These are phyloP conservation scores for Microhierax caerulescens DNA, from an alignment of 2,797 vertebrate species.

Conservation along the genomic window DNA sequence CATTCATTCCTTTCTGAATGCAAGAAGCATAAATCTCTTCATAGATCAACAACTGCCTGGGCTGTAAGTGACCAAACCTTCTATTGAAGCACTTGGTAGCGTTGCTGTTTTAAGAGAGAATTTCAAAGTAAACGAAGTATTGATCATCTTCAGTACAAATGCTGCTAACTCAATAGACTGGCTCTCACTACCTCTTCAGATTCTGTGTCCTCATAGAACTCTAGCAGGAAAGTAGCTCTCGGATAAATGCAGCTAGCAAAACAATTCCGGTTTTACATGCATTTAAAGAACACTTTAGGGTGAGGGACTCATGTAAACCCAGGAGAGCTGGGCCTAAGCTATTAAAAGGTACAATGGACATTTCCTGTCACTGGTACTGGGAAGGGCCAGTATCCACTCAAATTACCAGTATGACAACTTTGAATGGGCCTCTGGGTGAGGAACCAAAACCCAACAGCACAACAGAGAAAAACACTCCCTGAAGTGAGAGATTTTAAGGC, in stretches of 20 bases:
- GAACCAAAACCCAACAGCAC: not conserved
- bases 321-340: not conserved
- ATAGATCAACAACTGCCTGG: not conserved
- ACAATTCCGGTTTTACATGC: not conserved
- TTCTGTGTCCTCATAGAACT: not conserved
- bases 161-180: not conserved
- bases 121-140: not conserved
- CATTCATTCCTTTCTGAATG: not conserved
- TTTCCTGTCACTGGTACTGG: not conserved
- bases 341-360: not conserved
- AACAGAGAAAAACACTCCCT: not conserved
- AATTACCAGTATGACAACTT: not conserved
- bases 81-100: not conserved
- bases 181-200: not conserved
- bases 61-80: not conserved
- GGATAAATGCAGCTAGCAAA: not conserved
- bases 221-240: not conserved
- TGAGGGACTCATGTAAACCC: not conserved
- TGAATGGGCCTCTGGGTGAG: not conserved
- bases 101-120: not conserved
- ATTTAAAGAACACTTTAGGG: not conserved
- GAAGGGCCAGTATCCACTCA: not conserved
- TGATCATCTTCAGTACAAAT: not conserved
- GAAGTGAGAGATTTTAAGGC: not conserved
- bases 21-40: not conserved